Evolutionary conservation across 2,797 vertebrate species (phyloP), one percentile per base, ranked within the genome.

Genomic region (Acestrorhynchus altus): DNA sequence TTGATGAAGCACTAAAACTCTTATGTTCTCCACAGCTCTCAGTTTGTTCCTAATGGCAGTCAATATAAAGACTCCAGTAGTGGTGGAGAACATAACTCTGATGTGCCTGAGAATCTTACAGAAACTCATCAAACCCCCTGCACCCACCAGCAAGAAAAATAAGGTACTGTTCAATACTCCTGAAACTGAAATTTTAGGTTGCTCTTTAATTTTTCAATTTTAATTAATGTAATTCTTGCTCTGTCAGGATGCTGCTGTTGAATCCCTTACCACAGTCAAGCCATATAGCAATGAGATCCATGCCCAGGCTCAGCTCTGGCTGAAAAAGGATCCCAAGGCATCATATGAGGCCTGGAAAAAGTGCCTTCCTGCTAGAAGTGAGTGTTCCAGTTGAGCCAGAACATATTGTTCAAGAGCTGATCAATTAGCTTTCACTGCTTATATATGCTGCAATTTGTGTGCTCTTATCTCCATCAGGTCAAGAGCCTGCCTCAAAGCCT

Each of bases 231-330:
- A 13, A 22, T 65, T 5, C 28, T 22, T 49, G 18, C 79, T 80
- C 68, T 76, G 72, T 65, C 52, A 99, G 98, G 98, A 99, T 78
- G 91, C 96, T 84, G 96, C 98, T 0, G 91, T 95, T 0, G 98
- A 99, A 72, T 95, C 96, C 63, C 93, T 99, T 76, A 99, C 98
- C 80, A 99, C 98, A 20, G 96, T 99, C 76, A 96, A 96, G 86
- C 98, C 98, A 0, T 99, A 99, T 91, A 96, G 97, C 91, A 98
- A 98, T 60, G 98, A 99, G 91, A 98, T 99, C 87, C 98, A 99
- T 1, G 98, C 98, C 18, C 98, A 99, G 89, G 97, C 97, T 77
- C 97, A 98, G 78, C 95, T 97, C 59, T 99, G 98, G 98, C 97
- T 99, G 80, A 99, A 98, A 92, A 97, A 97, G 85, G 98, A 99